Evolutionary conservation across 2,888 invertebrate species (phyloP), one percentile per base, ranked within the genome.

Genomic region (Monochamus alternatus): DNA sequence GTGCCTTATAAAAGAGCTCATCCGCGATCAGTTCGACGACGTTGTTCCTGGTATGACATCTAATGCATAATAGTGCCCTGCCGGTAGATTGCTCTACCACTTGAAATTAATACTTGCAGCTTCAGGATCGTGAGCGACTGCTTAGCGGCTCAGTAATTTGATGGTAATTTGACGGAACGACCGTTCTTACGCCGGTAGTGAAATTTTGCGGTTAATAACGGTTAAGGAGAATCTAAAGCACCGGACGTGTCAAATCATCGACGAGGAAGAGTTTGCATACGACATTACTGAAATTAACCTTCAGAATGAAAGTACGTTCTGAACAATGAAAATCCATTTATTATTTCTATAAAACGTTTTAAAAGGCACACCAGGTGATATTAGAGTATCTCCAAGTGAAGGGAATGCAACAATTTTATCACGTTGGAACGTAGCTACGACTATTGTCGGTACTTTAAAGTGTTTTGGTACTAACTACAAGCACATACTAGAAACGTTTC

Each of bases 41-140:
- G 47, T 64, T 64, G 72, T 59, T 58, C 59, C 72, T 59, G 72
- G 58, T 64, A 55, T 65, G 72, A 72, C 72, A 72, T 72, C 58
- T 58, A 65, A 72, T 65, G 72, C 43, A 64, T 65, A 38, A 64
- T 64, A 58, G 72, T 64, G 38, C 58, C 43, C 44, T 52, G 64
- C 58, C 43, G 73, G 66, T 66, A 58, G 59, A 73, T 73, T 12
- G 51, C 32, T 47, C 51, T 52, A 51, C 51, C 66, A 60, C 44
- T 59, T 43, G 31, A 47, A 64, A 73, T 73, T 73, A 73, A 65
- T 60, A 43, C 62, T 63, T 62, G 55, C 58, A 72, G 38, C 64
- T 55, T 58, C 52, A 12, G 31, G 55, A 38, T 64, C 72, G 72
- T 72, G 72, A 72, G 30, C 58, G 55, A 58, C 51, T 65, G 64